These are phyloP conservation scores for Emydura subglobosa DNA, from an alignment of 2,113 vertebrate species.

Conservation along the genomic window DNA sequence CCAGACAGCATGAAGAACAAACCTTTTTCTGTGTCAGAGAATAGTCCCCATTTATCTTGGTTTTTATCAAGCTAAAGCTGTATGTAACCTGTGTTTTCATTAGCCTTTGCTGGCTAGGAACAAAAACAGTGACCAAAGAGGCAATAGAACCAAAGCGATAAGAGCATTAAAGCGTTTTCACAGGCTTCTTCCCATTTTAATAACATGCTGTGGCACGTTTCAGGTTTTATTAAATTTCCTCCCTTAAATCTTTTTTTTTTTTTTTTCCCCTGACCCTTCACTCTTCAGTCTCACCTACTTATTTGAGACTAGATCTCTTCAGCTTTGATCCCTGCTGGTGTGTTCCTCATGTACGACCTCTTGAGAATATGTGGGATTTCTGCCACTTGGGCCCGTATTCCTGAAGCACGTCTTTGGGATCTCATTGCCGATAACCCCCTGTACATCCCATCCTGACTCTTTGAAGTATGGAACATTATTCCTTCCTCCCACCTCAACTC, in stretches of 20 bases:
- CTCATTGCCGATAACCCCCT: conserved; percentile 25
- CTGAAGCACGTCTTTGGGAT: conserved; percentile 43
- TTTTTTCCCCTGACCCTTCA: neutral
- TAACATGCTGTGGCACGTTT: conserved; percentile 43
- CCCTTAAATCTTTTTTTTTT: neutral
- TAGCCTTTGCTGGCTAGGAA: conserved; percentile 66
- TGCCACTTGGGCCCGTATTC: neutral
- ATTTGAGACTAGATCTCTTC: conserved; percentile 13
- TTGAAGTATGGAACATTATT: conserved; percentile 50
- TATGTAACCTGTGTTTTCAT: conserved; percentile 74
- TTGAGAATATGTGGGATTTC: conserved; percentile 44
- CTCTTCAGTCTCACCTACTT: conserved; percentile 32
- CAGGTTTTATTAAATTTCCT: conserved; percentile 70
- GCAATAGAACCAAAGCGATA: conserved; percentile 65
- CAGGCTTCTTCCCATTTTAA: conserved; percentile 68
- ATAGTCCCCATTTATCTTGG: conserved; percentile 59
- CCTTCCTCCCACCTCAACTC: conserved; percentile 4
- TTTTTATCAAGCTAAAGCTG: conserved; percentile 72
- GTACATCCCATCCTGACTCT: neutral
- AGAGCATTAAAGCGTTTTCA: conserved; percentile 68
- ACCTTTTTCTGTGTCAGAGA: conserved; percentile 58
- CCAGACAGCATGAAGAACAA: conserved; percentile 70
- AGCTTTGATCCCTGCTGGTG: neutral
- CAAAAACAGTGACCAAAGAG: conserved; percentile 72
- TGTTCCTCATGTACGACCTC: conserved; percentile 30